Conservation (phyloP, 2,113 vertebrate species). For the Hippocampus mohnikei region DNA sequence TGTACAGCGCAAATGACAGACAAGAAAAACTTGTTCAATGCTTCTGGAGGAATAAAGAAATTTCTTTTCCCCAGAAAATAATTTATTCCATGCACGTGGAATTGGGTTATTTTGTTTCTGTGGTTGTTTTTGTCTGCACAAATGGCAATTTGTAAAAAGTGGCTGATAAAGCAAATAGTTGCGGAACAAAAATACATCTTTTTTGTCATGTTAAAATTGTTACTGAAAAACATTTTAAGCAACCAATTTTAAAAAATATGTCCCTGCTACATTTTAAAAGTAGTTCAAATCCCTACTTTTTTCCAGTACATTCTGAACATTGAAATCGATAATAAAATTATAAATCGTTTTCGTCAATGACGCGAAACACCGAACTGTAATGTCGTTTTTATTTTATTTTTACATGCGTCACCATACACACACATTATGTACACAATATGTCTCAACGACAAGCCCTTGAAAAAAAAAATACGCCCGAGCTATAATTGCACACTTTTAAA, state of each 20-base stretch:
- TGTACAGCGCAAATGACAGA: not conserved
- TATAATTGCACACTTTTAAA: not conserved
- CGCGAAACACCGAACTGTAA: not conserved
- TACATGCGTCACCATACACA: constrained; percentile 10
- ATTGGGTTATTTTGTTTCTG: not conserved
- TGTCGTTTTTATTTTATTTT: not conserved
- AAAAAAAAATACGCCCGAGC: not conserved
- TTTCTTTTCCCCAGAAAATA: not conserved
- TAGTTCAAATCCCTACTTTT: not conserved
- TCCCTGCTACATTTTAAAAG: not conserved
- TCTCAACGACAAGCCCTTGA: not conserved
- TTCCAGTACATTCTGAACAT: not conserved
- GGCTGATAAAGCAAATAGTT: not conserved
- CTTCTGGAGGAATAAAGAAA: not conserved
- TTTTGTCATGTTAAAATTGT: no score
- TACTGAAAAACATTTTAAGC: not conserved
- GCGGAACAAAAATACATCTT: not conserved
- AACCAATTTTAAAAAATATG: not conserved
- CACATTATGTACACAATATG: not conserved
- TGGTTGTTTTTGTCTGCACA: not conserved
- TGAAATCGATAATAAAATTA: not conserved
- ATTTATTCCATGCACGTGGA: not conserved
- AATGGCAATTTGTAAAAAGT: not conserved
- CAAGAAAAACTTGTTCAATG: not conserved
- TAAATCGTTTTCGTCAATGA: not conserved